Evolutionary conservation across 2,113 vertebrate genomes (phyloP).

Genomic region (Sylvietta virens): DNA sequence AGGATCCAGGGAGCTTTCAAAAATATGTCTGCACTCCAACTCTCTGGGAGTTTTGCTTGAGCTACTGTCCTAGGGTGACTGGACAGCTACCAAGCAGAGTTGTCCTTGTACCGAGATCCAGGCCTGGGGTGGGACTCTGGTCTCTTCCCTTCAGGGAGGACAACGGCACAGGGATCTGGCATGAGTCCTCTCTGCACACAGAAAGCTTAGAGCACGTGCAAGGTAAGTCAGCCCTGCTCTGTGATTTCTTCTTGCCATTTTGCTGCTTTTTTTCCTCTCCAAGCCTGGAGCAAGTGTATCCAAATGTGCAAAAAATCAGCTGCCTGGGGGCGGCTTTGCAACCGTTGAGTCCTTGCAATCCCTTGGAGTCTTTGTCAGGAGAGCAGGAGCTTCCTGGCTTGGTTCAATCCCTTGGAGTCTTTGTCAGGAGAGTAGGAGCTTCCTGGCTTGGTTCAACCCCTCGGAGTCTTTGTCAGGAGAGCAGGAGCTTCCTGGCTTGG

Average conservation of each 20-base stretch:
- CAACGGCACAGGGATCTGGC: not conserved
- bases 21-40: not conserved
- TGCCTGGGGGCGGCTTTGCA: not conserved
- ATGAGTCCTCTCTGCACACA: not conserved
- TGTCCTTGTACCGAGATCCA: not conserved
- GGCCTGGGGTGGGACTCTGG: not conserved
- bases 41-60: not conserved
- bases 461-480: not conserved
- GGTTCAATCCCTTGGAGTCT: not conserved
- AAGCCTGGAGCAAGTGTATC: not conserved
- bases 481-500: not conserved
- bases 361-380: not conserved
- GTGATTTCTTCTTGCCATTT: not conserved
- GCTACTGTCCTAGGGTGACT: not conserved
- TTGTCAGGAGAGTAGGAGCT: not conserved
- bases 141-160: not conserved
- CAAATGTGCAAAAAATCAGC: not conserved
- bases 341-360: not conserved
- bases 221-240: not conserved
- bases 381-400: not conserved
- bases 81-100: not conserved
- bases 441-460: not conserved
- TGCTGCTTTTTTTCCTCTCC: not conserved
- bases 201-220: fast-evolving
- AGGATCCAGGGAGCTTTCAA: not conserved